phyloP scores from a whole-genome alignment of 2,888 invertebrate species.

The Cheilosia urbana region DNA sequence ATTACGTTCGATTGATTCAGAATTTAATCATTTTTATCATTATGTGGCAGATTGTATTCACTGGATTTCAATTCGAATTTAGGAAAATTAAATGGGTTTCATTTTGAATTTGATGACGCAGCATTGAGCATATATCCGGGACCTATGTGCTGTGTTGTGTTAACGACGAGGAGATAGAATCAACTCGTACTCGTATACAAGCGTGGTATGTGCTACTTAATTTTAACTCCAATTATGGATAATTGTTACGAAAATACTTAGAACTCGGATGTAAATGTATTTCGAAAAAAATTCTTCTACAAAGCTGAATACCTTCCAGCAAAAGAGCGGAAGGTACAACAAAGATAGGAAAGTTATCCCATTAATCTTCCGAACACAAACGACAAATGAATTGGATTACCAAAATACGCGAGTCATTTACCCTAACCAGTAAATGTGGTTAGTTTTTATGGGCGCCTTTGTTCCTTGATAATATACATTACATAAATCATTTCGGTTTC shows the following conservation, averaged over 20 bases:
- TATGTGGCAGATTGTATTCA: not conserved
- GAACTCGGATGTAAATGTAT: not conserved
- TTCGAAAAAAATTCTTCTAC: not conserved
- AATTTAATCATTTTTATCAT: slow-evolving; percentile 2
- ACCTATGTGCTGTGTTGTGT: too few relatives aligned
- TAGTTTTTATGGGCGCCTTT: not conserved
- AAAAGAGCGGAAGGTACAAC: not conserved
- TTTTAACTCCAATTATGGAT: not conserved
- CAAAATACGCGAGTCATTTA: not conserved
- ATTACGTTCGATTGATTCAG: slow-evolving; percentile 10
- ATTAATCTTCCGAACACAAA: slow-evolving; percentile 49
- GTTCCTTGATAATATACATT: not conserved
- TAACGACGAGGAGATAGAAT: too few relatives aligned
- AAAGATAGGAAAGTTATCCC: slow-evolving; percentile 38
- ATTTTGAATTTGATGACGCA: not conserved
- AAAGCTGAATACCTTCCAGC: not conserved
- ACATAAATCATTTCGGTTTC: not conserved
- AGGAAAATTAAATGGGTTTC: not conserved
- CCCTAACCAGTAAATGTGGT: not conserved
- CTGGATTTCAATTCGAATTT: not conserved
- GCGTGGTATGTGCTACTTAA: too few relatives aligned
- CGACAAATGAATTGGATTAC: slow-evolving; percentile 1
- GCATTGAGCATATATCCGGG: too few relatives aligned
- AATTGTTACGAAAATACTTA: not conserved
- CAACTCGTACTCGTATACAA: too few relatives aligned